phyloP scores from a whole-genome alignment of 2,888 invertebrate species.

The Auanema freiburgensis region DNA sequence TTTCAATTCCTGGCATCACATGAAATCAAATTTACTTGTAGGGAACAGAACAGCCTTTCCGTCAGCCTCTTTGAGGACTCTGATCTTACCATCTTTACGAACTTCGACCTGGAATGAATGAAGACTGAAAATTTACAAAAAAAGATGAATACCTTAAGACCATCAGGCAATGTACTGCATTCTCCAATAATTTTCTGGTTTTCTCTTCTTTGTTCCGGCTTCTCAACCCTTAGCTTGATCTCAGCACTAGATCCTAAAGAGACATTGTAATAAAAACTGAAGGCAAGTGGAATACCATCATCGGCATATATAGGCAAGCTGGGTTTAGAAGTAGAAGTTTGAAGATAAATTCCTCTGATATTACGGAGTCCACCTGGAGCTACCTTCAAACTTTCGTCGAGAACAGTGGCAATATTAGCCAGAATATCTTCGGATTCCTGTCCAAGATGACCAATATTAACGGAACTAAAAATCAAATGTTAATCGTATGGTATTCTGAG shows the following conservation, averaged over 20 bases:
- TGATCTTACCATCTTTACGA: conserved; percentile 37
- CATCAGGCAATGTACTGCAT: conserved; percentile 57
- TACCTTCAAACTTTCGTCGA: conserved; percentile 33
- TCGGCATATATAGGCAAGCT: conserved; percentile 51
- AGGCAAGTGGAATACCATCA: conserved; percentile 17
- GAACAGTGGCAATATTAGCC: conserved; percentile 40
- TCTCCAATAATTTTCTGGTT: conserved; percentile 39
- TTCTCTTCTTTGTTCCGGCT: conserved; percentile 14
- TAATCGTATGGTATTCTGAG: not conserved
- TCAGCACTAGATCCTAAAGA: conserved; percentile 30
- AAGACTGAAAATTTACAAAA: conserved; percentile 6
- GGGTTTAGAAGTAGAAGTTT: conserved; percentile 24
- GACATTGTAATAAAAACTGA: not conserved
- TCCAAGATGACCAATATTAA: conserved; percentile 43
- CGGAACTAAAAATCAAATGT: conserved; percentile 23
- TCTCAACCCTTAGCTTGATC: conserved; percentile 23
- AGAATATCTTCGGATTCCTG: conserved; percentile 42
- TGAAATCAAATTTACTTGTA: conserved; percentile 23
- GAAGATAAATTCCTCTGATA: conserved; percentile 45
- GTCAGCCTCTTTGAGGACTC: conserved; percentile 39
- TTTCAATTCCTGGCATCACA: not conserved
- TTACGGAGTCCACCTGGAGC: conserved; percentile 58
- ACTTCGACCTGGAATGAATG: conserved; percentile 27
- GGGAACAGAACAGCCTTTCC: conserved; percentile 37
- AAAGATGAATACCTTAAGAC: conserved; percentile 34